Base-by-base conservation (phyloP, 2,797 vertebrate species). In the Tokudaia muenninki region DNA sequence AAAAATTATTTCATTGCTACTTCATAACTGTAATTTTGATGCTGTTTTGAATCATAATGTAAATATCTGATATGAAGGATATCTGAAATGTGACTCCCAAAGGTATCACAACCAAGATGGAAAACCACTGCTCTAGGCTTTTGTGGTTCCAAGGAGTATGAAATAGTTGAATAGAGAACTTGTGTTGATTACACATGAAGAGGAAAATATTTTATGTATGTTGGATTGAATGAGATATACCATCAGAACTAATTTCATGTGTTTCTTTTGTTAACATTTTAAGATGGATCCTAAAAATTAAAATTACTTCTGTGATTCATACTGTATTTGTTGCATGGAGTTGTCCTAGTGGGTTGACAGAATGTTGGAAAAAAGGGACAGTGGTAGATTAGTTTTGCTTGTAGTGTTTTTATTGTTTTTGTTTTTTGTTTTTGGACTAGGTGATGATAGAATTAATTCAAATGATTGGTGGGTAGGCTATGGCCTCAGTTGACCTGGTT, bases 241-340 rank as follows among this genome's bases (percentile, higher is more conserved):
- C n/a, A 26, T 57, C 26, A 89, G 59, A 87, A 81, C 52, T 72
- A 88, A 91, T 75, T 87, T 77, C 3, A 65, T 16, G 14, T 59
- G 3, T 74, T 95, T 92, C 22, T 24, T 96, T 87, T 81, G 34
- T 41, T 50, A 63, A 22, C 13, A 94, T 94, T 92, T 91, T 61
- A 92, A 26, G 37, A 22, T 81, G 44, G 6, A 26, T 77, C 61
- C 19, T 90, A 94, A 78, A 94, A 84, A 29, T 82, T 78, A 84
- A 90, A 96, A 87, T 90, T 75, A 77, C 2, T 24, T 12, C 26
- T 34, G 21, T 22, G 57, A 83, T 47, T 94, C 44, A 29, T 26
- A 34, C 86, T 72, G 4, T 47, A 81, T 86, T 61, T 90, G 22
- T 52, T 57, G 34, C 75, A 29, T 16, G 87, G 26, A 6, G 3